These are phyloP conservation scores for Liopterus haemorrhoidalis DNA, from an alignment of 2,888 invertebrate genomes.

Conservation along the genomic window DNA sequence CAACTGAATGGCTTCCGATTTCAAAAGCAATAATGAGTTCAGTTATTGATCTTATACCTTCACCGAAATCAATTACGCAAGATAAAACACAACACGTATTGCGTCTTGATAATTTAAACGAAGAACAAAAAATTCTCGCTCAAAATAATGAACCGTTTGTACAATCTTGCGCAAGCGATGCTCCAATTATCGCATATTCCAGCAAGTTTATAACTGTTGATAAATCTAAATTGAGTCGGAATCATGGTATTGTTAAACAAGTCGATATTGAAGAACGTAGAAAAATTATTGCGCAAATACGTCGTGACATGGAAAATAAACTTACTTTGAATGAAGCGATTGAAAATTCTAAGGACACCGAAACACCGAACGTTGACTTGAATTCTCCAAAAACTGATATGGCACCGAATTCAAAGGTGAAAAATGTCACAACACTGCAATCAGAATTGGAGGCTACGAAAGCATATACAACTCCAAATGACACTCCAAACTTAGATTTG, in stretches of 20 bases:
- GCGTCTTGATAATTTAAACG: too few species aligned
- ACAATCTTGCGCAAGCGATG: constrained; percentile 40
- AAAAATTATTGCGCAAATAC: constrained; percentile 11
- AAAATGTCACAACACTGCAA: constrained; percentile 28
- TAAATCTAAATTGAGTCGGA: constrained; percentile 4
- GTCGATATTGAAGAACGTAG: constrained; percentile 16
- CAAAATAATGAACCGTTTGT: constrained; percentile 53
- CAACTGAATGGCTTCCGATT: constrained; percentile 86
- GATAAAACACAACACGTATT: constrained; percentile 79
- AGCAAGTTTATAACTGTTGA: constrained; percentile 63
- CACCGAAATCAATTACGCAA: constrained; percentile 67
- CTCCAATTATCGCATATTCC: constrained; percentile 66
- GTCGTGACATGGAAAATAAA: constrained; percentile 14
- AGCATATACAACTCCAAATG: too few species aligned
- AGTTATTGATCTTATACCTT: constrained; percentile 74
- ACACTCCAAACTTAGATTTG: too few species aligned
- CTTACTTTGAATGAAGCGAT: constrained; percentile 26
- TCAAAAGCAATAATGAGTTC: constrained; percentile 75
- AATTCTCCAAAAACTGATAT: too few species aligned
- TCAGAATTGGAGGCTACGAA: constrained; percentile 37
- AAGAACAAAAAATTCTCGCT: constrained; percentile 52
- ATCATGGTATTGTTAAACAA: not conserved
- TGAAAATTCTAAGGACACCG: too few species aligned
- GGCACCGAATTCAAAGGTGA: too few species aligned
- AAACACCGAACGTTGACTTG: too few species aligned